These are phyloP conservation scores for Apodemia mormo DNA, from an alignment of 2,888 invertebrate species.

Conservation along the genomic window DNA sequence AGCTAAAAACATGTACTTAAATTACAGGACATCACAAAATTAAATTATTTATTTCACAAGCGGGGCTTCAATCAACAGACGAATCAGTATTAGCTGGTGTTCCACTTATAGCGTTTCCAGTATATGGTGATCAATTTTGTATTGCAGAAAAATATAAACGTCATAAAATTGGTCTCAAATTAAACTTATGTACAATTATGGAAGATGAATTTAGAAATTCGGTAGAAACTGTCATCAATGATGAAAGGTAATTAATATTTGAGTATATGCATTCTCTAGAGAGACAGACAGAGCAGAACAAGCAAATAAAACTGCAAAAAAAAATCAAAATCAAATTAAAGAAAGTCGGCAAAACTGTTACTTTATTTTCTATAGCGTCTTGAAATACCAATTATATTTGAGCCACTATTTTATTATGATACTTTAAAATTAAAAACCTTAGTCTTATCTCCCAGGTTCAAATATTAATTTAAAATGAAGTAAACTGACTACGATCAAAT, in stretches of 20 bases:
- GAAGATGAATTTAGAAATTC: conserved; percentile 42
- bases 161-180: conserved; percentile 47
- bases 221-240: conserved; percentile 39
- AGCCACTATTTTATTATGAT: too few species aligned
- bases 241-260: conserved; percentile 38
- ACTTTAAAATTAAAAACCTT: too few species aligned
- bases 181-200: conserved; percentile 45
- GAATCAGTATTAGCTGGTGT: conserved; percentile 60
- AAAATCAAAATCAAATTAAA: too few species aligned
- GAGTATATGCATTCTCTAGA: too few species aligned
- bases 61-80: conserved; percentile 63
- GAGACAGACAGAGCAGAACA: too few species aligned
- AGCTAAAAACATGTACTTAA: not conserved
- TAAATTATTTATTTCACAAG: conserved; percentile 62
- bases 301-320: too few species aligned
- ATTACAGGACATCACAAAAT: conserved; percentile 61
- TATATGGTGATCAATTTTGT: conserved; percentile 47
- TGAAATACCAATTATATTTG: too few species aligned
- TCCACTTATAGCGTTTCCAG: conserved; percentile 59
- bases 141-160: conserved; percentile 49
- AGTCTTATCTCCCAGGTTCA: too few species aligned
- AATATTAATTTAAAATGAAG: too few species aligned
- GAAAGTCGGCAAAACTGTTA: too few species aligned
- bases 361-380: too few species aligned
- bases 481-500: too few species aligned